Evolutionary conservation across 2,888 invertebrate species (phyloP), one percentile per base, ranked within the genome.

Genomic region (Ormyrus nitidulus): DNA sequence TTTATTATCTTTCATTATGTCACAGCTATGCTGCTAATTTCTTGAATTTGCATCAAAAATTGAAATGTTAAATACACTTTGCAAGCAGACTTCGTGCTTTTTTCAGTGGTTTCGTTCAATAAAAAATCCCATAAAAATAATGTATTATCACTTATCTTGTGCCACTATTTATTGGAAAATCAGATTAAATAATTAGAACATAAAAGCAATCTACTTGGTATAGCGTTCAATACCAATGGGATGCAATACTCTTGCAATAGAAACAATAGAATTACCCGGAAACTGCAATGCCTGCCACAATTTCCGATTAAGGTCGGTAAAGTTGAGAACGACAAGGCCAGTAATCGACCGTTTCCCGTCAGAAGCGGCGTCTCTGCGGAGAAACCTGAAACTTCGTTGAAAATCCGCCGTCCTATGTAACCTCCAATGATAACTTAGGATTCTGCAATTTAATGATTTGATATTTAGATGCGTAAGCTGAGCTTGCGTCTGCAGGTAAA

Each of bases 221-320:
- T 4, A 3, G 34, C 34, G 34, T 9, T 62, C 51, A 34, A 62
- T 64, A 68, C 13, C 44, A 46, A 62, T 5, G 69, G 61, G 34
- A 62, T 11, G 76, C 54, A 56, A 54, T 19, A 61, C 3, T 9
- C 9, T 46, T 0, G 64, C n/a, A 71, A 65, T 61, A 59, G 75
- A 66, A 80, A 48, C 58, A 62, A 58, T 65, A 58, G 73, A 82
- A 86, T 86, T 84, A 81, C 81, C 80, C 83, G 84, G 84, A 86
- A 86, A 84, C 84, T 83, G 83, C 66, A 79, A 51, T 84, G 77
- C 68, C 77, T 79, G 75, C 51, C 64, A 80, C 74, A 84, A 84
- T 85, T 83, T 85, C 84, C 83, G 82, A 77, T 82, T 66, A 79
- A 74, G 82, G 86, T 84, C 85, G 85, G 85, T 86, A 85, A 85